Evolutionary conservation across 2,888 invertebrate genomes (phyloP).

Genomic region (Pandemis corylana): DNA sequence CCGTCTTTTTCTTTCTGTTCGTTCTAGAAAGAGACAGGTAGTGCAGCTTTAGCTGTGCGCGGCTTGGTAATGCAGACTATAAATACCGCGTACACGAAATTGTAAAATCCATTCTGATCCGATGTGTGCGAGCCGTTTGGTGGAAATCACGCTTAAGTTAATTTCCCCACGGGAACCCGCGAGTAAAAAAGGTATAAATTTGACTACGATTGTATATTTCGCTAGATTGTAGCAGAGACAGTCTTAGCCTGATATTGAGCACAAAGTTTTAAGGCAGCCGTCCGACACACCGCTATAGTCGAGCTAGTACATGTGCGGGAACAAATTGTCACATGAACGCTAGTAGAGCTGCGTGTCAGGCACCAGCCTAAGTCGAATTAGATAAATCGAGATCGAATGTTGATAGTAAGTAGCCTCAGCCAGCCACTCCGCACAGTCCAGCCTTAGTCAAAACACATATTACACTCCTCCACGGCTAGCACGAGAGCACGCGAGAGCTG

Average conservation of each 20-base stretch:
- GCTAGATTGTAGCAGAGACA: slow-evolving; percentile 40
- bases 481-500: no score
- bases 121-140: no score
- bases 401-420: no score
- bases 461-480: no score
- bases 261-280: slow-evolving; percentile 9
- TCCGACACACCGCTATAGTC: not conserved
- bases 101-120: no score
- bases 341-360: not conserved
- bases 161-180: not conserved
- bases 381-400: not conserved
- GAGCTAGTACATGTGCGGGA: not conserved
- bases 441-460: no score
- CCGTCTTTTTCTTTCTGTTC: no score
- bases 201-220: slow-evolving; percentile 38
- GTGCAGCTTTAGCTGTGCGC: no score
- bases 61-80: no score
- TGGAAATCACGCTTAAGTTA: not conserved
- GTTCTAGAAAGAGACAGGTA: no score
- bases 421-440: no score
- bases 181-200: slow-evolving; percentile 33
- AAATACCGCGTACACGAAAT: no score
- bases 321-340: not conserved
- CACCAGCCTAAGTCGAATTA: not conserved
- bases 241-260: slow-evolving; percentile 42